These are phyloP conservation scores for Oxyteleia sp. DNA, from an alignment of 2,888 invertebrate species.

Conservation along the genomic window DNA sequence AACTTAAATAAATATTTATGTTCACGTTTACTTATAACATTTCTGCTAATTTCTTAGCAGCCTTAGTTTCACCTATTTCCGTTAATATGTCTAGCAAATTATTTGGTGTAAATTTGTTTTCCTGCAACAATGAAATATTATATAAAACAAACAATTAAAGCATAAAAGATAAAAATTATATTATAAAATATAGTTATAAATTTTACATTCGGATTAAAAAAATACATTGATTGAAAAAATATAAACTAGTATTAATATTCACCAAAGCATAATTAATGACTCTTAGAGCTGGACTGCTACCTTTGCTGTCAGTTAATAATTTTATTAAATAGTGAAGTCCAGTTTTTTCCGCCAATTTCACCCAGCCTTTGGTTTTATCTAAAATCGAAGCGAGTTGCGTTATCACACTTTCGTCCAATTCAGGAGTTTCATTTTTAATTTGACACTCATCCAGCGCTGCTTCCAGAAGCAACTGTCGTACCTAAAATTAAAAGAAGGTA, in stretches of 20 bases:
- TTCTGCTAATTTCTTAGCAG: no score
- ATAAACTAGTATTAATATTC: slow-evolving; percentile 61
- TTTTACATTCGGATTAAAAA: no score
- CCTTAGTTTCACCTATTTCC: no score
- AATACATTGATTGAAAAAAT: no score
- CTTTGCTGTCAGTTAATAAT: slow-evolving; percentile 87
- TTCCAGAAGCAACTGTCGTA: slow-evolving; percentile 38
- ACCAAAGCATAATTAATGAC: slow-evolving; percentile 89
- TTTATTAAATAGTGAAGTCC: slow-evolving; percentile 88
- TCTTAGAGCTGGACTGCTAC: slow-evolving; percentile 88
- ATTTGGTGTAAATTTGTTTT: no score
- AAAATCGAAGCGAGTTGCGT: slow-evolving; percentile 88
- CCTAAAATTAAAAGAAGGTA: slow-evolving; percentile 6
- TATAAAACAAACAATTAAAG: no score
- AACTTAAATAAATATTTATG: no score
- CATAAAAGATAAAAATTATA: no score
- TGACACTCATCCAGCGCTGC: slow-evolving; percentile 17
- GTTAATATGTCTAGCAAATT: no score
- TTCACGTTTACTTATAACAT: no score
- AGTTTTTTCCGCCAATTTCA: slow-evolving; percentile 89
- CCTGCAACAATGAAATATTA: no score
- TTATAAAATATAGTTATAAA: no score
- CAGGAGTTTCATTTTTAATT: slow-evolving; percentile 77
- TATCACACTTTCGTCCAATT: slow-evolving; percentile 83
- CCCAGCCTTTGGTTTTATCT: slow-evolving; percentile 90